Evolutionary conservation across 2,888 invertebrate genomes (phyloP).

Genomic region (Hedya salicella): DNA sequence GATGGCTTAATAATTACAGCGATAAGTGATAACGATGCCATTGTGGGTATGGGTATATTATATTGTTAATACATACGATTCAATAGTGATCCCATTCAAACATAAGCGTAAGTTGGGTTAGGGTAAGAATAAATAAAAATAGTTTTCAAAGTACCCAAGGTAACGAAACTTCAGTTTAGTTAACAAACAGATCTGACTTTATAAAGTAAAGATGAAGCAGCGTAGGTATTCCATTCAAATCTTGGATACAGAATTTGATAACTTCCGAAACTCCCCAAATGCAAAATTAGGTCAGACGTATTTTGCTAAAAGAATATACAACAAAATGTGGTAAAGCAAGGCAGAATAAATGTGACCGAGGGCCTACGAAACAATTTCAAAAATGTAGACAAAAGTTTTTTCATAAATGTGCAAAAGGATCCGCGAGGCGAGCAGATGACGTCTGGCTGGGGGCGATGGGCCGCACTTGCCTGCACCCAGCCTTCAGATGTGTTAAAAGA

Average conservation of each 20-base stretch:
- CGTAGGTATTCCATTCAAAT: slow-evolving; percentile 1
- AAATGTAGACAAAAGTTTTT: slow-evolving; percentile 78
- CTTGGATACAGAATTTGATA: slow-evolving; percentile 4
- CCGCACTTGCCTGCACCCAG: slow-evolving; percentile 57
- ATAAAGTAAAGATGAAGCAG: slow-evolving; percentile 1
- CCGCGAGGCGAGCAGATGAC: slow-evolving; percentile 73
- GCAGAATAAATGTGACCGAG: slow-evolving; percentile 59
- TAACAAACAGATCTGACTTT: slow-evolving; percentile 6
- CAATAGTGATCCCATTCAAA: neutral
- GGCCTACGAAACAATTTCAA: slow-evolving; percentile 71
- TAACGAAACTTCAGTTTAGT: neutral
- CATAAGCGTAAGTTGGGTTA: too few relatives aligned
- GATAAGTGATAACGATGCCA: neutral
- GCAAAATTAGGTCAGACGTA: slow-evolving; percentile 34
- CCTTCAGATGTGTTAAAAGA: slow-evolving; percentile 79
- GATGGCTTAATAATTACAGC: too few relatives aligned
- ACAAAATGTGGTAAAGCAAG: slow-evolving; percentile 50
- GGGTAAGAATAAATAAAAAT: neutral
- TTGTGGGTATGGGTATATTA: too few relatives aligned
- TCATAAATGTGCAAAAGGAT: slow-evolving; percentile 79
- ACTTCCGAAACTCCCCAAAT: neutral
- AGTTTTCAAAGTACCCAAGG: neutral
- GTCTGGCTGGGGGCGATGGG: slow-evolving; percentile 71
- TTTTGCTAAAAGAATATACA: slow-evolving; percentile 27
- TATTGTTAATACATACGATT: neutral